phyloP scores from a whole-genome alignment of 2,888 invertebrate species.

The Xiphydria camelus region DNA sequence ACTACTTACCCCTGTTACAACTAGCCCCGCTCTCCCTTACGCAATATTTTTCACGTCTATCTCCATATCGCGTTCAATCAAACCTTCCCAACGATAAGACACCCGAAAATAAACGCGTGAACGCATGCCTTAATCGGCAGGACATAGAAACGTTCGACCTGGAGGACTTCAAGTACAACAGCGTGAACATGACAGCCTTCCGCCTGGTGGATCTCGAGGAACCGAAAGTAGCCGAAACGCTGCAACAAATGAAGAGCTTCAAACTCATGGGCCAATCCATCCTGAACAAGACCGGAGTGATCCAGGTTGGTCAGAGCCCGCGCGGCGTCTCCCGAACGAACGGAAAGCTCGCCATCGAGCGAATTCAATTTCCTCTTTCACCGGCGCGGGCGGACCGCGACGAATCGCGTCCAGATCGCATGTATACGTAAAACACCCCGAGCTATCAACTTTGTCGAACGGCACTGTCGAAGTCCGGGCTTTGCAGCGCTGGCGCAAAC shows the following conservation, averaged over 20 bases:
- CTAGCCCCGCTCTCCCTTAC: no score
- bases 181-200: slow-evolving; percentile 94
- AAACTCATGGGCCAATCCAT: slow-evolving; percentile 83
- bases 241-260: slow-evolving; percentile 86
- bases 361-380: neutral
- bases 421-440: neutral
- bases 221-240: slow-evolving; percentile 72
- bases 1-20: no score
- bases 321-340: neutral
- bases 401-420: neutral
- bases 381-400: neutral
- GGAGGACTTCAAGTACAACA: slow-evolving; percentile 91
- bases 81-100: no score
- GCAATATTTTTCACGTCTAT: no score
- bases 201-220: slow-evolving; percentile 82
- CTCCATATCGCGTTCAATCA: no score
- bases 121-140: no score
- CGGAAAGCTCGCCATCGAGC: neutral
- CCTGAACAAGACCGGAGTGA: slow-evolving; percentile 69
- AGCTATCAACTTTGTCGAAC: neutral
- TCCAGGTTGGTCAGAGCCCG: slow-evolving; percentile 67
- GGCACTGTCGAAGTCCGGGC: no score
- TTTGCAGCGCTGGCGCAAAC: no score
- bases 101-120: no score
- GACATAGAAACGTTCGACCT: slow-evolving; percentile 86